Base-by-base conservation (phyloP, 2,113 vertebrate species). In the Antechinus flavipes region DNA sequence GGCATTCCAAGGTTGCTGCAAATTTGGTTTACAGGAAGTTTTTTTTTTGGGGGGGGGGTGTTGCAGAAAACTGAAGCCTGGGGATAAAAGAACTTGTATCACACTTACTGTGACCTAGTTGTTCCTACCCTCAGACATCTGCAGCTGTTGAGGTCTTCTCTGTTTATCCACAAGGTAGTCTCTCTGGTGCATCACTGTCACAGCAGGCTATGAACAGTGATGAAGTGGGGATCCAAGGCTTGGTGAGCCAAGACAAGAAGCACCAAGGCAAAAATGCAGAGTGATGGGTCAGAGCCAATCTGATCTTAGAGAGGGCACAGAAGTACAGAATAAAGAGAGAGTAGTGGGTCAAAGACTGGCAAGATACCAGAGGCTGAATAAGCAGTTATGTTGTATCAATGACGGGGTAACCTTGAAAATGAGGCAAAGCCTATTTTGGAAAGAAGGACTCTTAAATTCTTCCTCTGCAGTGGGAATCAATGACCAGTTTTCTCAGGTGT, bases 21-120 rank as follows among this genome's bases (percentile, higher is more conserved):
- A 54, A 89, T 92, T 55, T 53, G 35, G 35, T 26, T 30, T 96
- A 56, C 54, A 90, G 50, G 50, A 55, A 49, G 76, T 61, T 23
- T 94, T 96, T 97, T 35, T 54, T 96, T 93, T 49, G 2, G 47
- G 49, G 49, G 49, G 49, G 49, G 58, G 50, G 49, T 47, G 2
- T 96, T 91, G 68, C 30, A 93, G 54, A 8, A 61, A 27, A 95
- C 26, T 92, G 47, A 93, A 92, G 58, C 68, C 68, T 84, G 19
- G 35, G 7, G 16, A 42, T 22, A 35, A 42, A 84, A 84, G 68
- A 22, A 23, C 14, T n/a, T 76, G 61, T 89, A 9, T 8, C 22
- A 76, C 30, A 16, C 30, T 96, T 24, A 49, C 30, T 91, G 8
- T 55, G 42, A 4, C 7, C 89, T 90, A 25, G 7, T 5, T 27